Percentiles rank a stretch among this genome's conserved stretches.
These are phyloP conservation scores for Platyscapa corneri DNA, from an alignment of 1,140 invertebrate species.

Conservation along the genomic window DNA sequence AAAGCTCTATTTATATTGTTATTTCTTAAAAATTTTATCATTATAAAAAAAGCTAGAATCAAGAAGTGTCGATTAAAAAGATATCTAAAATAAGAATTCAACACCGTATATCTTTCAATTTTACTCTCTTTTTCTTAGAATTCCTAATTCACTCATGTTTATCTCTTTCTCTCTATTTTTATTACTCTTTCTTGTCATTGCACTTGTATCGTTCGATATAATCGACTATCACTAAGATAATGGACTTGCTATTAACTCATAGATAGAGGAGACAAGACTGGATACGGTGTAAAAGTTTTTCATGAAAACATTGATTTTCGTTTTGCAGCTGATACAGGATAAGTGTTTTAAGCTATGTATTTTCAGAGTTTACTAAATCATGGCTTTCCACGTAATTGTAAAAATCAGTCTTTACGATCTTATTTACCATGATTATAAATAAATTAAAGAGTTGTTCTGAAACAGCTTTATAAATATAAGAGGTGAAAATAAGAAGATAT, in stretches of 20 bases:
- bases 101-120: background rate
- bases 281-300: conserved; percentile 5
- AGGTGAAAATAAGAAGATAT: background rate
- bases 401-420: background rate
- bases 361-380: conserved; percentile 7
- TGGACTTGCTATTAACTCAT: background rate
- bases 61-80: background rate
- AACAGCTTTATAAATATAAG: background rate
- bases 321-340: conserved; percentile 19
- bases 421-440: background rate
- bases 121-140: background rate
- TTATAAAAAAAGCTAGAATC: background rate
- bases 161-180: background rate
- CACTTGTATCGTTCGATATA: background rate
- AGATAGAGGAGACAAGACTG: background rate
- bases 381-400: conserved; percentile 13
- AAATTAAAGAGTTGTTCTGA: background rate
- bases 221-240: background rate
- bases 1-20: background rate
- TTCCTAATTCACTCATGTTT: background rate
- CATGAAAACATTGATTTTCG: conserved; percentile 36
- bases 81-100: background rate
- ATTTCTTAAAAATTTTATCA: background rate
- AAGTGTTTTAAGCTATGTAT: conserved; percentile 41
- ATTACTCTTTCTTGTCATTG: background rate